These are phyloP conservation scores for Taxidea taxus DNA, from an alignment of 2,113 vertebrate genomes.

Conservation along the genomic window DNA sequence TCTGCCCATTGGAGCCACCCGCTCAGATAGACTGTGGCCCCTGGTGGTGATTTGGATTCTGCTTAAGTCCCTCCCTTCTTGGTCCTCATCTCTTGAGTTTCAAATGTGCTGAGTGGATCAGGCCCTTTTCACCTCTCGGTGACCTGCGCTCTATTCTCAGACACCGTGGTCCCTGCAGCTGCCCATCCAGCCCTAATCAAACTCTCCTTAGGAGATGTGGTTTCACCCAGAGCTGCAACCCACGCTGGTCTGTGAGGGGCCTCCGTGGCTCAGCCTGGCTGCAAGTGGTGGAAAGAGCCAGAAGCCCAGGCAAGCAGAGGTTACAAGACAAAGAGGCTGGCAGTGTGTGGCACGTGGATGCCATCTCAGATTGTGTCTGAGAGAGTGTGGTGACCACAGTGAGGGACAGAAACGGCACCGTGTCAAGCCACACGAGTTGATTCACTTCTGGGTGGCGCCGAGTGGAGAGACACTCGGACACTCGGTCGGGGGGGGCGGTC, in stretches of 20 bases:
- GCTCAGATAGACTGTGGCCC: not conserved
- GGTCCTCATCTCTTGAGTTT: constrained; percentile 7
- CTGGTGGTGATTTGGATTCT: constrained; percentile 12
- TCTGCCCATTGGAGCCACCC: not conserved
- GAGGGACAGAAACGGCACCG: not conserved
- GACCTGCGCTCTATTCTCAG: not conserved
- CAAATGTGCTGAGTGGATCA: not conserved
- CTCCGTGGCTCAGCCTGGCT: not conserved
- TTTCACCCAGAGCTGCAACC: not conserved
- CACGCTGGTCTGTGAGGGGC: not conserved
- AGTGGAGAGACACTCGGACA: not conserved
- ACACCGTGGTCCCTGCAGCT: not conserved
- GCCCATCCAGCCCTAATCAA: not conserved
- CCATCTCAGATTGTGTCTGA: not conserved
- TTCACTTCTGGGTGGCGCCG: not conserved
- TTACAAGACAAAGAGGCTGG: not conserved
- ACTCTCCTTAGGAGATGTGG: not conserved
- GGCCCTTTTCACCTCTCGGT: not conserved
- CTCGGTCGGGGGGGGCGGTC: too few relatives aligned
- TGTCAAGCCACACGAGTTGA: not conserved
- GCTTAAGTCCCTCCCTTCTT: not conserved
- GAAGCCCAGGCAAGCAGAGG: not conserved
- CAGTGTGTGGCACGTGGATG: rapidly evolving
- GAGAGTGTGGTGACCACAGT: not conserved
- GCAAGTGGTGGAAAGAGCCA: not conserved